phyloP scores from a whole-genome alignment of 2,888 invertebrate genomes.

The Epistrophella euchroma region DNA sequence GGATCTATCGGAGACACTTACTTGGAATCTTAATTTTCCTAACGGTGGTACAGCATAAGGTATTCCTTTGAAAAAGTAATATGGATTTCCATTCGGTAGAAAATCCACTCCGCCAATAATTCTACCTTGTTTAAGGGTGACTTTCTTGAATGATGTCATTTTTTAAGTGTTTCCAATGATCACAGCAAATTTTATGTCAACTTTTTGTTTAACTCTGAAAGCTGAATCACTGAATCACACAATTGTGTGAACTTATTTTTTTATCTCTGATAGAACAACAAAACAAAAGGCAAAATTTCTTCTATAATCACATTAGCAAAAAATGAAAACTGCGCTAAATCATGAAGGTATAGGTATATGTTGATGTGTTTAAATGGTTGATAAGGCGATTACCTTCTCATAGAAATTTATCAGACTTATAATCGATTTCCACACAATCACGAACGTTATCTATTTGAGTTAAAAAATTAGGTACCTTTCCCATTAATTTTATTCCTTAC shows the following conservation, averaged over 20 bases:
- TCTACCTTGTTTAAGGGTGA: constrained; percentile 84
- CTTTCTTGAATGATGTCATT: constrained; percentile 73
- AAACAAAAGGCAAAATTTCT: too few species aligned
- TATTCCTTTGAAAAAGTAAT: constrained; percentile 85
- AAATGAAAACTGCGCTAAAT: too few species aligned
- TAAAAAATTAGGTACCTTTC: too few species aligned
- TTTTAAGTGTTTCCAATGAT: not conserved
- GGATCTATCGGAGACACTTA: constrained; percentile 71
- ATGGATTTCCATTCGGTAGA: constrained; percentile 83
- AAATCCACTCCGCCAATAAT: constrained; percentile 83
- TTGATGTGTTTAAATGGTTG: too few species aligned
- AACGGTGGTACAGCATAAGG: constrained; percentile 86
- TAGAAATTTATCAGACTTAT: too few species aligned
- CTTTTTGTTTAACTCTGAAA: not conserved
- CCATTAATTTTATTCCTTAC: too few species aligned
- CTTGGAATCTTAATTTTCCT: constrained; percentile 82
- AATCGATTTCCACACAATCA: too few species aligned
- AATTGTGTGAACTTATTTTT: not conserved
- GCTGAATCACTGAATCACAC: not conserved
- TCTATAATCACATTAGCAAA: too few species aligned
- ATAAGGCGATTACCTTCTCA: too few species aligned
- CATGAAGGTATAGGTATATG: too few species aligned
- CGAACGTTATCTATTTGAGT: too few species aligned
- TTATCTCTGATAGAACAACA: too few species aligned
- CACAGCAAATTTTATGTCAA: not conserved